Evolutionary conservation across 2,888 invertebrate species (phyloP), one percentile per base, ranked within the genome.

Genomic region (Lithophane semibrunnea): DNA sequence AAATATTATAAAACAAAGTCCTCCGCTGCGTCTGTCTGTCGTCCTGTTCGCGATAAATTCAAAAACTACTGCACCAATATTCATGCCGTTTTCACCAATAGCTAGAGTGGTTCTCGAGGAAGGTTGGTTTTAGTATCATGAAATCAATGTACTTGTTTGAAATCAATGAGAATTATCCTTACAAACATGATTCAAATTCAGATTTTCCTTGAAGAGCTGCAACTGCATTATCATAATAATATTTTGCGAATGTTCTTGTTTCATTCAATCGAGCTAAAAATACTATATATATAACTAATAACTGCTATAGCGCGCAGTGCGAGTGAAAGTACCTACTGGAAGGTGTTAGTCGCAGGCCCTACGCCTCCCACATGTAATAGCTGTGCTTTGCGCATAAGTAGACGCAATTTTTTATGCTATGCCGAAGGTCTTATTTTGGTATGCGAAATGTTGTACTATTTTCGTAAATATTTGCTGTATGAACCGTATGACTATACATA

Each of bases 201-300:
- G 2, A n/a, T 63, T 63, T 69, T 49, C 21, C 18, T 16, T 37
- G 9, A 69, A 52, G 21, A n/a, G 24, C 24, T 42, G 24, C n/a
- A 47, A 21, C 24, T 63, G 42, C 37, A 16, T 37, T 92, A 89
- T 54, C 18, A 12, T 64, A 37, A 44, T 49, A n/a, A 42, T 60
- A 66, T 49, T 24, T 9, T 29, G 78, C 63, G 68, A 69, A 49
- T 61, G 24, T 44, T 16, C 3, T 10, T 42, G 54, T 49, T 63
- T 52, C 49, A 9, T 78, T 72, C 37, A 60, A 64, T 69, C 1
- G 21, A 44, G 16, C 44, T 44, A 24, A 68, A 77, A 69, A 65
- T n/a, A n/a, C n/a, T n/a, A n/a, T n/a, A n/a, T n/a, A n/a, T n/a
- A n/a, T n/a, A n/a, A n/a, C n/a, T n/a, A n/a, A n/a, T 65, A 61